Conservation (phyloP, 2,888 invertebrate genomes). For the Pyrocoelia pectoralis region DNA sequence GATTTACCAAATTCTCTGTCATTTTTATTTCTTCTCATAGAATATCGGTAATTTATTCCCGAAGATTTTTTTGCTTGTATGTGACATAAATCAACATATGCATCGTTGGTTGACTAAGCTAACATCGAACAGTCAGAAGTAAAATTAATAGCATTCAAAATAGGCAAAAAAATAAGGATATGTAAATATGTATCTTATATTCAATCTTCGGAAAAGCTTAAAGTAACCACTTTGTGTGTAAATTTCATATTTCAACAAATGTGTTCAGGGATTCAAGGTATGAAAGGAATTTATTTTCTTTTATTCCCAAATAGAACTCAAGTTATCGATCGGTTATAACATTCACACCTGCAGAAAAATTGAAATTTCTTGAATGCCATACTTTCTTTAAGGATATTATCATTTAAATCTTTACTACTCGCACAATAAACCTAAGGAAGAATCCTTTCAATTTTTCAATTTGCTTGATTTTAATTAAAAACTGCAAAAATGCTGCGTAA, state of each 20-base stretch:
- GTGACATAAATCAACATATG: background rate
- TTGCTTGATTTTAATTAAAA: background rate
- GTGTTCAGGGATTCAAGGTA: constrained; percentile 37
- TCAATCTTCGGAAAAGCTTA: constrained; percentile 33
- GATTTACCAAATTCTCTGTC: too few species aligned
- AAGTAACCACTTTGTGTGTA: constrained; percentile 36
- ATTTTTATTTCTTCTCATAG: too few species aligned
- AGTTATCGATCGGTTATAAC: constrained; percentile 31
- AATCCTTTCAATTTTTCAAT: background rate
- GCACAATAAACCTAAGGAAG: background rate
- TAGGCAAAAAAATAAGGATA: constrained; percentile 7
- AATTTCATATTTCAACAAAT: constrained; percentile 38
- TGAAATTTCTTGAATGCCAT: constrained; percentile 26
- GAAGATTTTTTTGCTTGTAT: background rate
- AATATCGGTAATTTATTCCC: too few species aligned
- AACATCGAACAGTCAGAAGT: background rate
- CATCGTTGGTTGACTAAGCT: background rate
- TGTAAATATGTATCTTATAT: constrained; percentile 31
- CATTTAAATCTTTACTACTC: constrained; percentile 12
- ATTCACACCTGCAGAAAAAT: constrained; percentile 42
- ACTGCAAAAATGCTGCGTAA: too few species aligned
- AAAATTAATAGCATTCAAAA: background rate
- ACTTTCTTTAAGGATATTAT: constrained; percentile 3
- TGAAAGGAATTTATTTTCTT: constrained; percentile 41
- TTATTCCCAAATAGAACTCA: constrained; percentile 34